Conservation (phyloP, 2,888 invertebrate genomes). For the Chloroclystis v-ata region DNA sequence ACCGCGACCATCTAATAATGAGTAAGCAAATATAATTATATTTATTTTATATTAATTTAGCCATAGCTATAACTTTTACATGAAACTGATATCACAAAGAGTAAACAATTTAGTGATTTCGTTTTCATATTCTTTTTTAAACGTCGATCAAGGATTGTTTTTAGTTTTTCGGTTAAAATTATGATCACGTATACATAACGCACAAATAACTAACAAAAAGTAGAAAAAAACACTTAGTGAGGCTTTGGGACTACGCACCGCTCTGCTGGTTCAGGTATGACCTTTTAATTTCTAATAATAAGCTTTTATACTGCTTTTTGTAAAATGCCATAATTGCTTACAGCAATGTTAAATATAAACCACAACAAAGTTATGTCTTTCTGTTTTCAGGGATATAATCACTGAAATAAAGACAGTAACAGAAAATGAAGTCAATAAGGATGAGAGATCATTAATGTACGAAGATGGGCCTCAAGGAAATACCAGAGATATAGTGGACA, state of each 20-base stretch:
- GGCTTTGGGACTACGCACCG: constrained; percentile 31
- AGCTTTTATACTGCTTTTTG: constrained; percentile 44
- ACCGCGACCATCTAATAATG: constrained; percentile 52
- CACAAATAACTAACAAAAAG: constrained; percentile 45
- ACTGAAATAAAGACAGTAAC: constrained; percentile 25
- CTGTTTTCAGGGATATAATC: constrained; percentile 43
- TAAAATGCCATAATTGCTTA: constrained; percentile 16
- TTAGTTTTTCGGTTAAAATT: background rate
- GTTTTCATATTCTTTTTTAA: constrained; percentile 4
- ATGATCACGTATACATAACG: constrained; percentile 24
- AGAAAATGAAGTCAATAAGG: constrained; percentile 29
- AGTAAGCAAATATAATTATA: constrained; percentile 59
- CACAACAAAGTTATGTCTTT: constrained; percentile 16
- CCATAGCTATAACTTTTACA: background rate
- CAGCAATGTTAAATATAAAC: constrained; percentile 1
- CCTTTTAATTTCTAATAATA: constrained; percentile 38
- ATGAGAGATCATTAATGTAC: constrained; percentile 44
- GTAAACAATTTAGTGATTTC: constrained; percentile 1
- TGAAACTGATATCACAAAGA: constrained; percentile 14
- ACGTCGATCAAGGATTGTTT: no score
- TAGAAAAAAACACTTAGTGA: constrained; percentile 34
- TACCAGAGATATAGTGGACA: constrained; percentile 70
- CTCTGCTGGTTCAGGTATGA: constrained; percentile 61
- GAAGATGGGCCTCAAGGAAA: constrained; percentile 39
- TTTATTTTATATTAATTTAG: background rate